Base-by-base conservation (phyloP, 2,113 vertebrate species). In the Polyodon spathula region DNA sequence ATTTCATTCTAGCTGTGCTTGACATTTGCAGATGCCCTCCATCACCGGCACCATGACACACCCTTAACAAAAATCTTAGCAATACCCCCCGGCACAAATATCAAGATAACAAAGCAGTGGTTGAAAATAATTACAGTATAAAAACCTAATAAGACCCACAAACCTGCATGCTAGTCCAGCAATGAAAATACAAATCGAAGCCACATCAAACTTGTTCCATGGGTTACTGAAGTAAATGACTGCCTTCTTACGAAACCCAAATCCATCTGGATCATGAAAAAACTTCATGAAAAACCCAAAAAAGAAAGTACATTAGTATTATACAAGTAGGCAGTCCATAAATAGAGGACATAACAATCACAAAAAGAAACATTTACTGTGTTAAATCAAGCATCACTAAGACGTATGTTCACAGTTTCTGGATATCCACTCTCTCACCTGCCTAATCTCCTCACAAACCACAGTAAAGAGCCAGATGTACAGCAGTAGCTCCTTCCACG, bases 171-270 rank as follows among this genome's bases (percentile, higher is more conserved):
- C 73, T 46, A 99, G 72, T 8, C 95, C 95, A 0, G 72, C 41
- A 0, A 88, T 48, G 40, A 98, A 99, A 38, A 97, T 84, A 0
- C 90, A 0, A 61, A 96, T 97, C 59, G 92, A 92, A 0, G 87
- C 76, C 4, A 93, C 69, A 8, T 99, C 96, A 77, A 99, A 60
- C 71, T 92, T 93, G 53, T 99, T 99, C 96, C 96, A 99, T 68
- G 88, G 78, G 60, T 97, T 91, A 6, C 71, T 86, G 64, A 97
- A 86, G 73, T 99, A 97, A 58, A 88, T 68, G 12, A 70, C 78
- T 15, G 81, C 78, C 81, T 85, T 91, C 75, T 87, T 93, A 61
- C 58, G 50, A 54, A 93, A 62, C 8, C 89, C 87, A 0, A 85
- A 84, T 2, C 83, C 86, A 0, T 94, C 89, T 0, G 90, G 91